Evolutionary conservation across 2,113 vertebrate genomes (phyloP).

Genomic region (Narcine bancroftii): DNA sequence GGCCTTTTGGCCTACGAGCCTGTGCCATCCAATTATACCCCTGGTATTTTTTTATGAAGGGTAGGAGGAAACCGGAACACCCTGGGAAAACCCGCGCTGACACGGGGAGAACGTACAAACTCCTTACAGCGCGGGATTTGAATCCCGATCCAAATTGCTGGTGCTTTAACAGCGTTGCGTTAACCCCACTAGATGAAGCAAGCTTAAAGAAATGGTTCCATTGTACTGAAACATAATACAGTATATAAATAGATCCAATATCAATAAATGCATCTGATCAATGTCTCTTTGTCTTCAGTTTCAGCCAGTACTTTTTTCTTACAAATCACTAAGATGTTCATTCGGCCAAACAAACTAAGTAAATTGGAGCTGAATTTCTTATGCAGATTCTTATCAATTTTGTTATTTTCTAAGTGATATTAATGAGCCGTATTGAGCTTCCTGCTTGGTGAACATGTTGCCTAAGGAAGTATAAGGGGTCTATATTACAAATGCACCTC

Average conservation of each 20-base stretch:
- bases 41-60: too few relatives aligned
- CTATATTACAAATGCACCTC: background rate
- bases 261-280: background rate
- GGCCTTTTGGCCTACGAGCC: too few relatives aligned
- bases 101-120: too few relatives aligned
- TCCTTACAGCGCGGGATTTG: too few relatives aligned
- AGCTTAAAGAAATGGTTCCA: constrained; percentile 9
- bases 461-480: constrained; percentile 10
- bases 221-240: background rate
- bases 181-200: too few relatives aligned
- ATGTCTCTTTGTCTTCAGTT: background rate
- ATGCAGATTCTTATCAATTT: constrained; percentile 4
- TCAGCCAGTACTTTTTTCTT: background rate
- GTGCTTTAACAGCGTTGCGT: too few relatives aligned
- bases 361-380: background rate
- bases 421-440: background rate
- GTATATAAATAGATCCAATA: background rate
- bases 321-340: background rate
- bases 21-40: too few relatives aligned
- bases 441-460: background rate
- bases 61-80: too few relatives aligned
- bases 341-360: background rate
- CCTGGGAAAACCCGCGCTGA: too few relatives aligned
- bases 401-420: constrained; percentile 1
- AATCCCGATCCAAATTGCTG: too few relatives aligned